These are phyloP conservation scores for Crocallis elinguaria DNA, from an alignment of 2,888 invertebrate genomes.

Conservation along the genomic window DNA sequence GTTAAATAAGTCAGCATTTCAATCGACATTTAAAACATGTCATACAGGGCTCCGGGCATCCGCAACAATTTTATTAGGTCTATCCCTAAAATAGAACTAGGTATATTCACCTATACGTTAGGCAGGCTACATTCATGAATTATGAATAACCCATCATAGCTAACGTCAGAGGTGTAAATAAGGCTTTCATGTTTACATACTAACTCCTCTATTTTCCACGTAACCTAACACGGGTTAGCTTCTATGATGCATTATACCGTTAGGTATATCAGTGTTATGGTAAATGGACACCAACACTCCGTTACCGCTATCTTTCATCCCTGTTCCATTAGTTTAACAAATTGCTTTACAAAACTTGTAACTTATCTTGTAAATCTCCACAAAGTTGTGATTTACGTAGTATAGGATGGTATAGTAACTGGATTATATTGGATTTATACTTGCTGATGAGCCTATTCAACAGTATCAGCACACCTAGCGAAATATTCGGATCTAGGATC, in stretches of 20 bases:
- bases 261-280: slow-evolving; percentile 58
- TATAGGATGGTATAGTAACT: slow-evolving; percentile 5
- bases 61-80: too few species aligned
- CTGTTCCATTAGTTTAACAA: slow-evolving; percentile 66
- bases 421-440: background rate
- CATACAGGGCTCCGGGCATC: too few species aligned
- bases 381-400: background rate
- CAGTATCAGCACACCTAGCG: too few species aligned
- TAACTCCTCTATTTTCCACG: slow-evolving; percentile 31
- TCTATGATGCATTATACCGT: slow-evolving; percentile 52
- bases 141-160: slow-evolving; percentile 7
- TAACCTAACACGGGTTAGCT: slow-evolving; percentile 17
- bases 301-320: slow-evolving; percentile 62
- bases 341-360: slow-evolving; percentile 52
- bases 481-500: too few species aligned
- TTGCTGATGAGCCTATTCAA: too few species aligned
- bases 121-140: slow-evolving; percentile 3
- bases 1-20: too few species aligned
- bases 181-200: slow-evolving; percentile 31
- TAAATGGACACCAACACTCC: slow-evolving; percentile 57
- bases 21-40: too few species aligned
- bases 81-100: too few species aligned
- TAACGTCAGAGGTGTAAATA: slow-evolving; percentile 20
- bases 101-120: too few species aligned
- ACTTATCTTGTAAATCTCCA: slow-evolving; percentile 10